Conservation (phyloP, 2,797 vertebrate species). For the Zonotrichia albicollis region DNA sequence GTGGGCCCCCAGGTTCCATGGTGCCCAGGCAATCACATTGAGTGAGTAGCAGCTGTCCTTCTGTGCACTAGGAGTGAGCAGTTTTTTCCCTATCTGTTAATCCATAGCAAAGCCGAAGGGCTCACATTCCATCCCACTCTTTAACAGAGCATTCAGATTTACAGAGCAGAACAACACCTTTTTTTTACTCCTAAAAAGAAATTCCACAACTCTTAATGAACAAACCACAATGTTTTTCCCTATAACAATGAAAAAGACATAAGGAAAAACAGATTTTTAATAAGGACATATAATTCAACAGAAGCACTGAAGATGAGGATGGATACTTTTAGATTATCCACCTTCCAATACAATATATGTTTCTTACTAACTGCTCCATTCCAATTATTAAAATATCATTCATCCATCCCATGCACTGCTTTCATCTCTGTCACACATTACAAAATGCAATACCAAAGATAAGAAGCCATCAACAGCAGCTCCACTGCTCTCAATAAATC, state of each 20-base stretch:
- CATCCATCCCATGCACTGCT: background rate
- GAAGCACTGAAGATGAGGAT: background rate
- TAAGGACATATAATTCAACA: background rate
- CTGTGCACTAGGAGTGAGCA: background rate
- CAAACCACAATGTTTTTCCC: background rate
- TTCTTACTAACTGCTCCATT: background rate
- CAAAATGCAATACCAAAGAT: slow-evolving; percentile 3
- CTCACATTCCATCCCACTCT: background rate
- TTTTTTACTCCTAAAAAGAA: background rate
- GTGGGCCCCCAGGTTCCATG: background rate
- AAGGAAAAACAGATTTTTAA: background rate
- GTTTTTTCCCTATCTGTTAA: background rate
- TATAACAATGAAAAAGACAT: background rate
- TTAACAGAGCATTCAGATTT: background rate
- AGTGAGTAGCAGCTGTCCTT: background rate
- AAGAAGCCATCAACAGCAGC: slow-evolving; percentile 22
- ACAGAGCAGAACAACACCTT: background rate
- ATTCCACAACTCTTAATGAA: background rate
- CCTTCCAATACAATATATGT: background rate
- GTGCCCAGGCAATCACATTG: background rate
- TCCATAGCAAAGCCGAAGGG: background rate
- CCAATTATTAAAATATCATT: background rate
- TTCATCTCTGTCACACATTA: slow-evolving; percentile 18
- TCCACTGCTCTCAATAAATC: background rate
- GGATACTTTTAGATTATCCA: background rate